Evolutionary conservation across 2,113 vertebrate species (phyloP).

Genomic region (Ivindomyrus marchei): DNA sequence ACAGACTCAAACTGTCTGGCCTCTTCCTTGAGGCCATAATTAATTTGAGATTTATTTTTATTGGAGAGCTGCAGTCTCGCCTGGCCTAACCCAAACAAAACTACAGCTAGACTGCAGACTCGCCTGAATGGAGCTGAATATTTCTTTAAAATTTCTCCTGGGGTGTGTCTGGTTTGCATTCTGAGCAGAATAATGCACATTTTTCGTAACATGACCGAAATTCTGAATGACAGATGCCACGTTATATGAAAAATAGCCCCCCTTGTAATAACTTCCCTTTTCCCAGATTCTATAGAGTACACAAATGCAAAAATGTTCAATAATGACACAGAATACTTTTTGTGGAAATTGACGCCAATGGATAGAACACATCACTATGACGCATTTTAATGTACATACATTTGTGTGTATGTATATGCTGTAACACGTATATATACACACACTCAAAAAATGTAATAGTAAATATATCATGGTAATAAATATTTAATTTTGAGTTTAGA

Average conservation of each 20-base stretch:
- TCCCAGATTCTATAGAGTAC: background rate
- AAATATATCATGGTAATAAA: background rate
- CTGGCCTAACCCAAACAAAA: constrained; percentile 98
- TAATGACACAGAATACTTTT: background rate
- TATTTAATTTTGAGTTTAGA: background rate
- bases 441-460: background rate
- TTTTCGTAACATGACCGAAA: background rate
- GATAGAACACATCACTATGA: background rate
- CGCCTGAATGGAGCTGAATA: constrained; percentile 80
- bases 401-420: background rate
- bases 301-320: background rate
- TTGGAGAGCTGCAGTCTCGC: constrained; percentile 93
- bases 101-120: constrained; percentile 79
- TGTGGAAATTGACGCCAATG: background rate
- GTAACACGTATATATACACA: background rate
- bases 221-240: background rate
- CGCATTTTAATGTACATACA: background rate
- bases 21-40: constrained; percentile 94
- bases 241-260: background rate
- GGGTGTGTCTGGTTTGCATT: constrained; percentile 84
- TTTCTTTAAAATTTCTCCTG: constrained; percentile 77
- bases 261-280: background rate
- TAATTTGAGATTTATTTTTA: constrained; percentile 99
- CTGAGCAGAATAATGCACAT: constrained; percentile 37
- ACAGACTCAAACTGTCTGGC: constrained; percentile 83